These are phyloP conservation scores for Hesperia comma DNA, from an alignment of 2,888 invertebrate genomes.

Conservation along the genomic window DNA sequence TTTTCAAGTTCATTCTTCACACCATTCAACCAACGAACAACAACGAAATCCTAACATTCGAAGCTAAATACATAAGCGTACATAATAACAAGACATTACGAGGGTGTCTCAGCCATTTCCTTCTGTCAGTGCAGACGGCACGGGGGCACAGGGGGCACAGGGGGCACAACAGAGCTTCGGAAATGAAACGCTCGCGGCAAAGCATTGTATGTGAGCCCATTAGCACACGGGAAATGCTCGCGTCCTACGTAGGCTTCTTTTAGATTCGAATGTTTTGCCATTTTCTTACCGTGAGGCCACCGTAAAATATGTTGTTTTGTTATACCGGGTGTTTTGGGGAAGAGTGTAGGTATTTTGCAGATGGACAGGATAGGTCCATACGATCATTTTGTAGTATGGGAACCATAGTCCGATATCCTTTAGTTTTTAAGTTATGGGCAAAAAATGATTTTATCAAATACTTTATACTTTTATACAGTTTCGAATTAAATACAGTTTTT, in stretches of 20 bases:
- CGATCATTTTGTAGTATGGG: no score
- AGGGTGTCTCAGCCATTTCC: background rate
- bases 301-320: no score
- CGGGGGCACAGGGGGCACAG: background rate
- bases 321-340: no score
- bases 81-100: background rate
- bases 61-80: background rate
- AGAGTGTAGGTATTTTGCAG: no score
- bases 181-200: constrained; percentile 18
- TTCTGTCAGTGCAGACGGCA: background rate
- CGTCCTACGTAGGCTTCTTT: constrained; percentile 9
- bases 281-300: background rate
- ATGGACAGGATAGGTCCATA: no score
- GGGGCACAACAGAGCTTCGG: constrained; percentile 1
- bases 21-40: no score
- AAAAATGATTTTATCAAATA: no score
- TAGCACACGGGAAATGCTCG: constrained; percentile 1
- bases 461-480: no score
- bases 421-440: no score
- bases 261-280: constrained; percentile 12
- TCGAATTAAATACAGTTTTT: no score
- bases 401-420: no score
- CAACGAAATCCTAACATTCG: background rate
- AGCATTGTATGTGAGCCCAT: constrained; percentile 9
- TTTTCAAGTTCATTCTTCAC: no score